These are phyloP conservation scores for Prosapia bicincta DNA, from an alignment of 2,888 invertebrate species.

Conservation along the genomic window DNA sequence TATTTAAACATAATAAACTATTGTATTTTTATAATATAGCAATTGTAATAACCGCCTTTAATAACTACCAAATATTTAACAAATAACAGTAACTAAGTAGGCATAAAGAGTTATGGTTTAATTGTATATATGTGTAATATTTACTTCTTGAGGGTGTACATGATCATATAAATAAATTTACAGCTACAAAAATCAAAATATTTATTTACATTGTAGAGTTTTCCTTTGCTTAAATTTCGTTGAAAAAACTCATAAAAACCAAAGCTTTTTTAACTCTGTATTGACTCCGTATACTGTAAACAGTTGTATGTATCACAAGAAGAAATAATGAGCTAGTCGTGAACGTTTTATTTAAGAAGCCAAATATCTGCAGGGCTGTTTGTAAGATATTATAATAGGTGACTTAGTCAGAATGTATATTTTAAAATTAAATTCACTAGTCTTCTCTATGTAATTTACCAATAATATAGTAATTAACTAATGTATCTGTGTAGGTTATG, in stretches of 20 bases:
- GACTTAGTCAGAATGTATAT: background rate
- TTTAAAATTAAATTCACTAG: slow-evolving; percentile 20
- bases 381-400: background rate
- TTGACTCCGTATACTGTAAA: background rate
- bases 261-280: background rate
- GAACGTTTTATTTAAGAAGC: background rate
- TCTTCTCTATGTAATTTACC: slow-evolving; percentile 24
- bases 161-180: background rate
- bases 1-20: too few relatives aligned
- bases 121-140: background rate
- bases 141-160: background rate
- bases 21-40: too few relatives aligned
- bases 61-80: too few relatives aligned
- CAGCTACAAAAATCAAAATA: background rate
- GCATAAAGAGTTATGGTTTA: too few relatives aligned
- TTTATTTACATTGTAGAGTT: background rate
- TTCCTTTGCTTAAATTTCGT: background rate
- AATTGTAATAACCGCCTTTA: too few relatives aligned
- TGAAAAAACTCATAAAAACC: background rate
- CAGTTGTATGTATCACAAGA: background rate
- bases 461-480: slow-evolving; percentile 15
- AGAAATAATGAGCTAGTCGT: background rate
- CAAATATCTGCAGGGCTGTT: background rate
- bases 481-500: background rate
- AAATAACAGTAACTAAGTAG: too few relatives aligned